Base-by-base conservation (phyloP, 2,113 vertebrate species). In the Hippocampus zosterae region DNA sequence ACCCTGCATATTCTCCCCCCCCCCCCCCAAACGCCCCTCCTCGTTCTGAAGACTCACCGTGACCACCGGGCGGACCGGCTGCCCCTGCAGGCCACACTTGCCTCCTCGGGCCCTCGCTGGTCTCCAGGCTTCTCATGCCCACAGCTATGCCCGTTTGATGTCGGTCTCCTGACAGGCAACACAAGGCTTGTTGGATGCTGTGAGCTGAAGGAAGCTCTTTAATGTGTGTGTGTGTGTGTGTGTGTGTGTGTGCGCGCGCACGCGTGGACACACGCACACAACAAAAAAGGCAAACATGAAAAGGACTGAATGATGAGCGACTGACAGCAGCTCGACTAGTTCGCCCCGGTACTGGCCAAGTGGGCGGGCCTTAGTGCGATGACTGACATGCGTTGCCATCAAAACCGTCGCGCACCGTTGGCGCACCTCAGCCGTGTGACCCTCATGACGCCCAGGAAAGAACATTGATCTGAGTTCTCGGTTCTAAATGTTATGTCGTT, bases 81-180 rank as follows among this genome's bases (percentile, higher is more conserved):
- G 37, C 23, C 65, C 67, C 65, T 41, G 68, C 60, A 68, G 64
- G 59, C 68, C 63, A 46, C 63, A 42, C 53, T 67, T 72, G 52
- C 29, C 72, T 66, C 63, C 70, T 37, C 65, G 23, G 48, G 48
- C 65, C 48, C 23, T 59, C 41, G 5, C 68, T 69, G 66, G 80
- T 88, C 88, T 88, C 86, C 82, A 70, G 84, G 87, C 85, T 86
- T 80, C 81, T 82, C 75, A 81, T 87, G 85, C 88, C 89, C 89
- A 88, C 85, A 85, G 88, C 88, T 63, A 85, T 65, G 76, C 64
- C 79, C 71, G 79, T 90, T 91, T 91, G 86, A 91, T 86, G 88
- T 84, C 86, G 81, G 81, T 85, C 87, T 86, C 76, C 81, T 82
- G 82, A 82, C 82, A 78, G 81, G 88, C 75, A 88, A 82, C 85